Evolutionary conservation across 2,797 vertebrate species (phyloP).

Genomic region (Limnodromus scolopaceus): DNA sequence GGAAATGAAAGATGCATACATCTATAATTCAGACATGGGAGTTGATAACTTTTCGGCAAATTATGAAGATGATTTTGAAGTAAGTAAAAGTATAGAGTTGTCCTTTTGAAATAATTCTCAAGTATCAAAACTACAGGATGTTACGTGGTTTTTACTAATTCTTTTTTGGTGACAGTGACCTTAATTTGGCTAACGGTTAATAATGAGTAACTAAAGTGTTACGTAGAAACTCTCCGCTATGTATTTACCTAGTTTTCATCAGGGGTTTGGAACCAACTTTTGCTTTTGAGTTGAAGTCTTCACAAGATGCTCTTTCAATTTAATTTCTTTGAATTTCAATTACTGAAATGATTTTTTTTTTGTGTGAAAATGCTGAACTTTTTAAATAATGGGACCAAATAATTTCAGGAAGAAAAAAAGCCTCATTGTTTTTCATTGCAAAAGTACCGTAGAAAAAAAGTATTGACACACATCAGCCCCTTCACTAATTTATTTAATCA

Average conservation of each 20-base stretch:
- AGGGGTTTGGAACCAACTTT: neutral
- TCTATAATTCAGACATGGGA: slow-evolving; percentile 51
- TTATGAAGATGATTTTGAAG: slow-evolving; percentile 97
- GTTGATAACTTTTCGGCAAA: slow-evolving; percentile 58
- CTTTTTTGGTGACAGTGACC: neutral
- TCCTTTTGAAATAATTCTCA: neutral
- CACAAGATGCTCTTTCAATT: neutral
- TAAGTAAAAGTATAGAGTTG: slow-evolving; percentile 59
- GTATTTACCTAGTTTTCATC: neutral
- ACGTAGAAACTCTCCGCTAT: neutral
- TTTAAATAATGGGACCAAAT: neutral
- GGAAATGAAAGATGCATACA: slow-evolving; percentile 71
- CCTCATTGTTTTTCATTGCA: neutral
- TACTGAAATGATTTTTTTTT: neutral
- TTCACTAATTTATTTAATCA: neutral
- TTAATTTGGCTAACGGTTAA: neutral
- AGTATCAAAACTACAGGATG: neutral
- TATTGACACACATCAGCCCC: neutral
- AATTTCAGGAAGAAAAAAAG: neutral
- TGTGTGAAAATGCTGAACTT: neutral
- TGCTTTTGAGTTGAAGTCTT: neutral
- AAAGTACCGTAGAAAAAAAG: neutral
- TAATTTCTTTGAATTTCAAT: neutral
- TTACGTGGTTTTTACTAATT: neutral
- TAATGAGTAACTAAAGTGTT: neutral